These are phyloP conservation scores for Hassar affinis DNA, from an alignment of 2,113 vertebrate species.

Conservation along the genomic window DNA sequence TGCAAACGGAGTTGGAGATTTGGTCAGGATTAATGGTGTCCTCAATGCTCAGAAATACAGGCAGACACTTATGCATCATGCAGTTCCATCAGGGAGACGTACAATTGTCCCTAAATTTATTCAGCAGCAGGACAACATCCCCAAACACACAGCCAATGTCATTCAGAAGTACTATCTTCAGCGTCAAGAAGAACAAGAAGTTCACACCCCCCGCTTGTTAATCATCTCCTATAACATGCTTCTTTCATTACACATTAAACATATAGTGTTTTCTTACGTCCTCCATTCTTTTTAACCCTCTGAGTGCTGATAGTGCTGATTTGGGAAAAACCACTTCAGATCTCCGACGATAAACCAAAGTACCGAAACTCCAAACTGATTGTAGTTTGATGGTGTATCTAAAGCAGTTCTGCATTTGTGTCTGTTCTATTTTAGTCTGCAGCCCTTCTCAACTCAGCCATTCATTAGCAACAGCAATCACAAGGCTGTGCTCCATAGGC, in stretches of 20 bases:
- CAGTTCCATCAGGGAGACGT: too few species aligned
- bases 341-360: background rate
- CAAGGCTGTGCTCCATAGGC: constrained; percentile 27
- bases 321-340: background rate
- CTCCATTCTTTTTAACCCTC: background rate
- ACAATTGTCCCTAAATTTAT: too few species aligned
- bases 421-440: background rate
- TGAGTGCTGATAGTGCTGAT: background rate
- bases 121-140: too few species aligned
- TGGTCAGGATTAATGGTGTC: too few species aligned
- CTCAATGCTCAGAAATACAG: too few species aligned
- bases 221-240: background rate
- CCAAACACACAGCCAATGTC: too few species aligned
- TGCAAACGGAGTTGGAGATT: too few species aligned
- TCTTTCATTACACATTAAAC: background rate
- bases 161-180: too few species aligned
- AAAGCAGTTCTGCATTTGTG: background rate
- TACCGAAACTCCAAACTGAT: background rate
- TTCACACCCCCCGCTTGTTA: background rate
- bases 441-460: background rate
- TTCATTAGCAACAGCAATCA: constrained; percentile 20
- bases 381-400: background rate
- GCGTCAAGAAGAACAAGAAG: too few species aligned
- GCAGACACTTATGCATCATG: too few species aligned
- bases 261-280: background rate